A percentile compares a stretch with the other conserved stretches of the same genome.
Evolutionary conservation across 2,797 vertebrate species (phyloP).

Genomic region (Amblyraja radiata): DNA sequence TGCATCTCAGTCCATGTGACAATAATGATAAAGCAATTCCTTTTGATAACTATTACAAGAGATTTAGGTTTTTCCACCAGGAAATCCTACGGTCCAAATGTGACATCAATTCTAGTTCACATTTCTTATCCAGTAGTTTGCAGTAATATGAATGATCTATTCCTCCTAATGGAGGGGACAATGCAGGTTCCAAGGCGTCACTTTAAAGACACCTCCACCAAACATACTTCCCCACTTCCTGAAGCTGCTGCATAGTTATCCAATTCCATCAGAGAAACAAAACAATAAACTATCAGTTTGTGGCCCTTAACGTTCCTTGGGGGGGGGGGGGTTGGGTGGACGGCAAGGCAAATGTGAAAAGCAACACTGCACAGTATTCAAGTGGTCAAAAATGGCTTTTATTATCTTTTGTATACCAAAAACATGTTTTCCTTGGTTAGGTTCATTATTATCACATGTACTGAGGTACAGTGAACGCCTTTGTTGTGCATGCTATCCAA

Average conservation of each 20-base stretch:
- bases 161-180: too few relatives aligned
- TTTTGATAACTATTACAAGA: not conserved
- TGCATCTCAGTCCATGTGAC: too few relatives aligned
- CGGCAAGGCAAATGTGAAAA: not conserved
- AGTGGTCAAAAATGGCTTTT: not conserved
- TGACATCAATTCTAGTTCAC: not conserved
- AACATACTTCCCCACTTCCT: not conserved
- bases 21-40: too few relatives aligned
- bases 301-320: not conserved
- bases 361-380: too few relatives aligned
- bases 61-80: not conserved
- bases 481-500: too few relatives aligned
- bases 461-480: too few relatives aligned
- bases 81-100: not conserved
- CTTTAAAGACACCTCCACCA: not conserved
- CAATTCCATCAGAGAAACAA: not conserved
- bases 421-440: too few relatives aligned
- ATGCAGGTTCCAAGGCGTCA: not conserved
- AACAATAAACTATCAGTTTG: not conserved
- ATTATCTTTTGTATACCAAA: not conserved
- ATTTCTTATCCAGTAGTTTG: not conserved
- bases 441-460: too few relatives aligned
- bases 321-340: too few relatives aligned
- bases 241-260: not conserved
- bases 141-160: not conserved